phyloP scores from a whole-genome alignment of 53 echinoderm and acorn worm genomes.

The Temnopleurus reevesii region DNA sequence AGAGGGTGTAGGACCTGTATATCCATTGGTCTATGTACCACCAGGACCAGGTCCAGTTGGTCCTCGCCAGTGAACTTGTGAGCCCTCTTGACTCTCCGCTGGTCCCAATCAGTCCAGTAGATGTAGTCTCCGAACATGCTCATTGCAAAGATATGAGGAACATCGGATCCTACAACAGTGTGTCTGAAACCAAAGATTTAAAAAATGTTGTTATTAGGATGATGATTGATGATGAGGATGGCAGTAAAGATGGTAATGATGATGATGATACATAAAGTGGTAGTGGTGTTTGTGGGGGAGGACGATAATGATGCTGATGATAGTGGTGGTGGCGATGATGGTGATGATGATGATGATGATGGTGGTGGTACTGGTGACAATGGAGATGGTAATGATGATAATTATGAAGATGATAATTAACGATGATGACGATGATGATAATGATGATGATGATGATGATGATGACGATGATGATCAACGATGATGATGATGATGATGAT shows the following conservation, averaged over 20 bases:
- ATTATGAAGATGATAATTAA: constrained; percentile 18
- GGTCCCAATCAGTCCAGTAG: constrained; percentile 93
- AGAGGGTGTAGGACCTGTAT: constrained; percentile 87
- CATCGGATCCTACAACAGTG: constrained; percentile 61
- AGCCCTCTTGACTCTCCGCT: constrained; percentile 71
- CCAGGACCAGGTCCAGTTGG: constrained; percentile 47
- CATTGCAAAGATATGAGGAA: constrained; percentile 92
- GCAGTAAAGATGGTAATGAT: no score
- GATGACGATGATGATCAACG: constrained; percentile 7
- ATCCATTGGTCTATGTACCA: constrained; percentile 84
- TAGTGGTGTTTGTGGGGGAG: no score
- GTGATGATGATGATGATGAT: not conserved
- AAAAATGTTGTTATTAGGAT: not conserved
- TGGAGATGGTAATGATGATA: no score
- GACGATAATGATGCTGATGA: no score
- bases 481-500: no score
- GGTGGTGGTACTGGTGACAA: no score
- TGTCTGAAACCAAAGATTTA: constrained; percentile 49
- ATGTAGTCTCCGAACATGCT: constrained; percentile 81
- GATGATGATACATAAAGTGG: no score
- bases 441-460: constrained; percentile 53
- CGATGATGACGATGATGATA: constrained; percentile 46
- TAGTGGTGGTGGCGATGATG: no score
- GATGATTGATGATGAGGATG: no score
- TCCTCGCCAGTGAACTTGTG: constrained; percentile 78